Base-by-base conservation (phyloP, 1,140 invertebrate species). In the Heliconius hewitsoni region DNA sequence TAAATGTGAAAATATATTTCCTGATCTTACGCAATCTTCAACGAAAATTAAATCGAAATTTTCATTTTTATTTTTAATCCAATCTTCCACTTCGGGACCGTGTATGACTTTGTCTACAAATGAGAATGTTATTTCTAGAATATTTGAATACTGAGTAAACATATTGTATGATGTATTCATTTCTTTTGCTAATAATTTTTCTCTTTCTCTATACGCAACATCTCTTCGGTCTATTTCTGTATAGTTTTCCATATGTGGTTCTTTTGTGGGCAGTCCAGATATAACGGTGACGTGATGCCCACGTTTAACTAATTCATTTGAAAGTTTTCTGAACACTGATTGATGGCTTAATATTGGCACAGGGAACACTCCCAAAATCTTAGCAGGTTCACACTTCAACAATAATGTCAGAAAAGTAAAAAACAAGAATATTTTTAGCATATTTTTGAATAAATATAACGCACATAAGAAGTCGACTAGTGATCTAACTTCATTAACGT, bases 321-420 rank as follows among this genome's bases (percentile, higher is more conserved):
- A 89, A 11, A 95, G 34, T 18, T 93, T 86, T 76, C 91, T 83
- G 74, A 93, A 95, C 4, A 95, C 93, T 9, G 95, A 85, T 87
- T 96, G 95, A 82, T 96, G 96, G 81, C 96, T 96, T 50, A 95
- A 90, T 0, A 95, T 94, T 8, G 95, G 89, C 18, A 89, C 89
- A 3, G 95, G 88, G 27, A 95, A 87, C 0, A 95, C 83, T 0
- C 90, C 94, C 23, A 96, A 84, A 73, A 96, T 96, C 66, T 86
- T 80, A 18, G 78, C 83, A 8, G 78, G 37, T 55, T 66, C 27
- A 52, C 60, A 75, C 19, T 55, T 71, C 5, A 27, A 27, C 8
- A 30, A 23, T 66, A 66, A 30, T 13, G 13, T 66, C 11, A 66
- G 27, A 66, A 66, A 66, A 27, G 4, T 30, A 9, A 30, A 30